These are phyloP conservation scores for Tromatobia lineatoria DNA, from an alignment of 2,888 invertebrate genomes.

Conservation along the genomic window DNA sequence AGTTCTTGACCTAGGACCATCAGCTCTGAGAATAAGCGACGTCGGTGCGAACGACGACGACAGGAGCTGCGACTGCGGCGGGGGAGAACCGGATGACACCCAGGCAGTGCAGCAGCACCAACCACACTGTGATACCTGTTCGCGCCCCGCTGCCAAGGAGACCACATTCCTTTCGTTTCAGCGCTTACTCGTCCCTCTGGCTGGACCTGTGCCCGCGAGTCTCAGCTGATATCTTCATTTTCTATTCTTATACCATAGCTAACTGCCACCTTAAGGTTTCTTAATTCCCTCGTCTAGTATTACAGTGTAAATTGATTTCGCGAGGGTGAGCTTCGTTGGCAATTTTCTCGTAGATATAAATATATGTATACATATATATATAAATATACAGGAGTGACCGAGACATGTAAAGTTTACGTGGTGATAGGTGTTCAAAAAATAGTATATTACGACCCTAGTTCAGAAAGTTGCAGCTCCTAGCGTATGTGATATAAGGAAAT, in stretches of 20 bases:
- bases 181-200: conserved; percentile 36
- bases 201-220: conserved; percentile 19
- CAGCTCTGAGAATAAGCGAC: conserved; percentile 29
- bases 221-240: conserved; percentile 63
- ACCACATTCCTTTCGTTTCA: conserved; percentile 65
- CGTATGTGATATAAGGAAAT: too few species aligned
- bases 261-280: not conserved
- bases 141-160: conserved; percentile 62
- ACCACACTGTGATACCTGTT: conserved; percentile 65
- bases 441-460: too few species aligned
- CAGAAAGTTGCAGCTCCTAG: too few species aligned
- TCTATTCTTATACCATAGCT: conserved; percentile 23
- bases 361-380: not conserved
- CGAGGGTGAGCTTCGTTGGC: not conserved
- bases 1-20: conserved; percentile 63
- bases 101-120: conserved; percentile 48
- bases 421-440: too few species aligned
- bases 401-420: too few species aligned
- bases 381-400: too few species aligned
- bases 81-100: conserved; percentile 69
- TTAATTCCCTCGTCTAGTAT: conserved; percentile 27
- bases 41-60: conserved; percentile 18
- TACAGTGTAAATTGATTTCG: not conserved
- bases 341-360: not conserved
- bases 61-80: conserved; percentile 19